Base-by-base conservation (phyloP, 2,113 vertebrate species). In the Trochalopteron elliotii region DNA sequence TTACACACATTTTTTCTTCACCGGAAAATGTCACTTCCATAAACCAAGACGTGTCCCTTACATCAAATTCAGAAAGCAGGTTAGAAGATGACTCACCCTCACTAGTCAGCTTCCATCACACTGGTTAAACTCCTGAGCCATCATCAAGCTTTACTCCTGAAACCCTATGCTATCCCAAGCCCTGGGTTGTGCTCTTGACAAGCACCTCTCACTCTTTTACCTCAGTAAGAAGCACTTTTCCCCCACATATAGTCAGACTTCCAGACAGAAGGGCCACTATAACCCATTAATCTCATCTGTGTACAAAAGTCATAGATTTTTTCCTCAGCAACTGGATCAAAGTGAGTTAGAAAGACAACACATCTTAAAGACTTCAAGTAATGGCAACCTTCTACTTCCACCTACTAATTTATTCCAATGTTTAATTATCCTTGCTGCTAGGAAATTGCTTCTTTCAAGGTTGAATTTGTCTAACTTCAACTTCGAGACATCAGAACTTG, bases 391-490 rank as follows among this genome's bases (percentile, higher is more conserved):
- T 74, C 65, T 95, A 68, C 72, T 57, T 89, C 61, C 23, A 92
- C 65, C 87, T 94, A 37, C 74, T 95, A 82, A 89, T 92, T 89
- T 89, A 94, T 91, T 95, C 68, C 83, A 45, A 22, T 76, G 89
- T 85, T 95, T 95, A 94, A 95, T 97, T 96, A 95, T 45, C 78
- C 89, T 95, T 95, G 57, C 84, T 96, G 65, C 74, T 84, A 85
- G 78, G 27, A 94, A 94, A 96, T 91, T 79, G 91, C 74, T 89
- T 91, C 77, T 92, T 95, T 94, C 87, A 91, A 79, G 74, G 87
- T 64, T 94, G 93, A 91, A 72, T 93, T 95, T 87, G 53, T 79
- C 77, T 60, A 68, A 87, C 85, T 94, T 89, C 25, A 78, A 53
- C 90, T 90, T 77, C 0, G 1, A 95, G 89, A 70, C 69, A 75